Conservation (phyloP, 2,113 vertebrate genomes). For the Myanophis thanlyinensis region DNA sequence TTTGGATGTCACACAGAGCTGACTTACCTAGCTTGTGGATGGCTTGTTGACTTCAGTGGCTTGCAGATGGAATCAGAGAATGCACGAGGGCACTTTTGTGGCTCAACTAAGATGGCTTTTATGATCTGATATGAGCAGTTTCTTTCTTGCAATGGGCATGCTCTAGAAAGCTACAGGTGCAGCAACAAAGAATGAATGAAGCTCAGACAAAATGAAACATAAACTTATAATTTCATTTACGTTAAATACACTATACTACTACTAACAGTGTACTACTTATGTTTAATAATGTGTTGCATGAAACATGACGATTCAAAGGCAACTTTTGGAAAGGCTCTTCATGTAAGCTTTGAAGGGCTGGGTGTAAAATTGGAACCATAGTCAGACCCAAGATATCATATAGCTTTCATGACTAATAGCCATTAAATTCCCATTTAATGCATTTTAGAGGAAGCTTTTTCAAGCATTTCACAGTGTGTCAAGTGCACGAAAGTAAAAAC, state of each 20-base stretch:
- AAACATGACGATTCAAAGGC: background rate
- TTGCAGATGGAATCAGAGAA: background rate
- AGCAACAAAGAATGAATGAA: background rate
- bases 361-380: background rate
- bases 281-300: background rate
- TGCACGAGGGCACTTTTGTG: background rate
- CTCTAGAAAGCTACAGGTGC: background rate
- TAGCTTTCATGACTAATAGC: background rate
- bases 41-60: background rate
- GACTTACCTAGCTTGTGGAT: background rate
- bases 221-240: background rate
- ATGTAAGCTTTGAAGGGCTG: background rate
- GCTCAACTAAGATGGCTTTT: background rate
- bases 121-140: background rate
- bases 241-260: background rate
- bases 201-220: background rate
- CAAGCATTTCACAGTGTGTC: background rate
- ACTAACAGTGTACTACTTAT: background rate
- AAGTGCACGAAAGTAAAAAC: background rate
- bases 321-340: background rate
- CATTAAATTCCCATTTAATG: background rate
- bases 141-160: background rate
- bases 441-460: background rate
- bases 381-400: background rate
- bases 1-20: background rate